These are phyloP conservation scores for Eurypyga helias DNA, from an alignment of 2,113 vertebrate genomes.

Conservation along the genomic window DNA sequence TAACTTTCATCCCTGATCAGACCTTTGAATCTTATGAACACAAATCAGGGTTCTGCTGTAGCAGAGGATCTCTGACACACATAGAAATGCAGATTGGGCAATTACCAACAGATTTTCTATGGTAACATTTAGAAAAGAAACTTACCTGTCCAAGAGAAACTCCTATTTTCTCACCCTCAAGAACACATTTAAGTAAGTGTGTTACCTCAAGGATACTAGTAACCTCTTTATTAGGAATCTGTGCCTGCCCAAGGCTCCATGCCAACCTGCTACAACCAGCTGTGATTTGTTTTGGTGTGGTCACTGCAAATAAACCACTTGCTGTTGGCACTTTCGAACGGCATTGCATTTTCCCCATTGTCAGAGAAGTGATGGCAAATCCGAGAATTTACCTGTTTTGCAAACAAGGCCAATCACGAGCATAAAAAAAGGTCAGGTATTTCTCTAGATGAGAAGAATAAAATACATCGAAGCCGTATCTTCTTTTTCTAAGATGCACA, in stretches of 20 bases:
- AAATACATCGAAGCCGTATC: neutral
- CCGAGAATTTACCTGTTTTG: neutral
- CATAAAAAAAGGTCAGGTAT: neutral
- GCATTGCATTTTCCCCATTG: neutral
- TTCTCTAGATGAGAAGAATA: neutral
- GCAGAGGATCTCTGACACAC: neutral
- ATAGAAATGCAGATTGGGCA: neutral
- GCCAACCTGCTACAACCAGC: neutral
- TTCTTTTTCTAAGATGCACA: neutral
- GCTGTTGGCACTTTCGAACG: neutral
- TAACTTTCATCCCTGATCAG: neutral
- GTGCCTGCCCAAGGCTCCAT: neutral
- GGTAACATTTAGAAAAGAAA: neutral
- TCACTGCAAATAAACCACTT: neutral
- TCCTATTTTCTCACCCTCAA: neutral
- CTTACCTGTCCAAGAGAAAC: neutral
- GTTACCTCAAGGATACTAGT: neutral
- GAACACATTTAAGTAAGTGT: neutral
- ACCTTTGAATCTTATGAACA: neutral
- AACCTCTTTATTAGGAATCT: neutral
- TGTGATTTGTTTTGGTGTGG: neutral
- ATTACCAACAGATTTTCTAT: neutral
- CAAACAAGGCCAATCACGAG: neutral
- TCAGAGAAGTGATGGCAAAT: neutral
- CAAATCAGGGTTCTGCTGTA: neutral